Percentiles rank a stretch among this genome's conserved stretches.
These are phyloP conservation scores for Bagarius yarrelli DNA, from an alignment of 2,113 vertebrate genomes.

Conservation along the genomic window DNA sequence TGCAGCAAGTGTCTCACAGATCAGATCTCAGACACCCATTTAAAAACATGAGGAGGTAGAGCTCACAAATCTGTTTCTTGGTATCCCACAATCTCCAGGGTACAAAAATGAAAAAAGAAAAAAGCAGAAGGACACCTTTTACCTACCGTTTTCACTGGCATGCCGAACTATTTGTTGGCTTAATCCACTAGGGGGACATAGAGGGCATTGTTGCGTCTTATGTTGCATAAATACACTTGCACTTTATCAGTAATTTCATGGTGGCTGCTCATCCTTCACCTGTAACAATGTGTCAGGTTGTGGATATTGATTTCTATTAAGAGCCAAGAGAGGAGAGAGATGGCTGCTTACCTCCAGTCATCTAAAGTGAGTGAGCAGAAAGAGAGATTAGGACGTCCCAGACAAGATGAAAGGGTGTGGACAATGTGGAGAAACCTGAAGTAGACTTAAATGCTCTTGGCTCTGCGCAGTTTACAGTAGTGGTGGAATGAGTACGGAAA, in stretches of 20 bases:
- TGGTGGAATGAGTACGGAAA: too few relatives aligned
- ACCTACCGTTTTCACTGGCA: not conserved
- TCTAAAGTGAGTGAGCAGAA: conserved; percentile 48
- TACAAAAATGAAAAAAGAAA: not conserved
- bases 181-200: conserved; percentile 36
- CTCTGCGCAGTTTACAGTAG: not conserved
- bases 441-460: not conserved
- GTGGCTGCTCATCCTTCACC: conserved; percentile 62
- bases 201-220: conserved; percentile 28
- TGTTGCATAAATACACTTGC: conserved; percentile 57
- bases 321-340: conserved; percentile 45
- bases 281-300: conserved; percentile 58
- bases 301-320: conserved; percentile 64
- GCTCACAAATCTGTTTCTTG: conserved; percentile 15
- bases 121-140: not conserved
- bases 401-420: conserved; percentile 49
- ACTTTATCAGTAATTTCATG: conserved; percentile 65
- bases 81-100: conserved; percentile 19
- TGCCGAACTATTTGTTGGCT: conserved; percentile 2
- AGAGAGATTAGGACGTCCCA: conserved; percentile 48
- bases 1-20: conserved; percentile 2
- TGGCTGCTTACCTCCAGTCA: conserved; percentile 50
- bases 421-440: not conserved
- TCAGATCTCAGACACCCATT: conserved; percentile 40
- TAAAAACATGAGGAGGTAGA: conserved; percentile 41